These are phyloP conservation scores for Conus betulinus DNA, from an alignment of 1,140 invertebrate species.

Conservation along the genomic window DNA sequence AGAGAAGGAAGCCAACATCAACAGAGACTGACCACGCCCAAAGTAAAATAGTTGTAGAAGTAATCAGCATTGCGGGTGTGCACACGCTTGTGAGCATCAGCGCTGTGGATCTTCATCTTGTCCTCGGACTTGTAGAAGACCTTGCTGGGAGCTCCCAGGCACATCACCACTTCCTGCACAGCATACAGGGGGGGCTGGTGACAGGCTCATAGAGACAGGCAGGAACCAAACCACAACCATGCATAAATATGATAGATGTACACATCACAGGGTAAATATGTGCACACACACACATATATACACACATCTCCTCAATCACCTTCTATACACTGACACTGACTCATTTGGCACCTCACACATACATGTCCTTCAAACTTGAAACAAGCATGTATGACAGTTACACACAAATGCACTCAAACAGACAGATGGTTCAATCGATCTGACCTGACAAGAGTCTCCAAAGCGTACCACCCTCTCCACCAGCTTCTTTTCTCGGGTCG, in stretches of 20 bases:
- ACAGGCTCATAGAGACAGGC: too few species aligned
- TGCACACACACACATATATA: too few species aligned
- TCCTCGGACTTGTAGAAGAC: slow-evolving; percentile 98
- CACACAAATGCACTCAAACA: background rate
- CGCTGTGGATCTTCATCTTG: slow-evolving; percentile 98
- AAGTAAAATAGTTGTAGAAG: slow-evolving; percentile 98
- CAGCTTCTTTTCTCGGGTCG: slow-evolving; percentile 74
- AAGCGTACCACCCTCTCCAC: slow-evolving; percentile 74
- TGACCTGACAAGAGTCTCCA: slow-evolving; percentile 75
- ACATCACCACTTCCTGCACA: slow-evolving; percentile 88
- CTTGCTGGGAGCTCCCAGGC: slow-evolving; percentile 84
- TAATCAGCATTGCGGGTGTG: slow-evolving; percentile 89
- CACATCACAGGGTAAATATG: too few species aligned
- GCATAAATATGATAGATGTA: too few species aligned
- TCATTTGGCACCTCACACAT: too few species aligned
- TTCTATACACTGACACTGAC: too few species aligned
- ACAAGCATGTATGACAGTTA: too few species aligned
- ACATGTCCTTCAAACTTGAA: too few species aligned
- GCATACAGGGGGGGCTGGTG: too few species aligned
- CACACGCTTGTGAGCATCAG: slow-evolving; percentile 87
- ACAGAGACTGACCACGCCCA: slow-evolving; percentile 86
- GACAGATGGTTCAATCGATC: background rate
- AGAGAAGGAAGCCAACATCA: background rate
- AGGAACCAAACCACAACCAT: too few species aligned
- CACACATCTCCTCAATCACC: too few species aligned